These are phyloP conservation scores for Penaeus indicus DNA, from an alignment of 1,140 invertebrate species.

Conservation along the genomic window DNA sequence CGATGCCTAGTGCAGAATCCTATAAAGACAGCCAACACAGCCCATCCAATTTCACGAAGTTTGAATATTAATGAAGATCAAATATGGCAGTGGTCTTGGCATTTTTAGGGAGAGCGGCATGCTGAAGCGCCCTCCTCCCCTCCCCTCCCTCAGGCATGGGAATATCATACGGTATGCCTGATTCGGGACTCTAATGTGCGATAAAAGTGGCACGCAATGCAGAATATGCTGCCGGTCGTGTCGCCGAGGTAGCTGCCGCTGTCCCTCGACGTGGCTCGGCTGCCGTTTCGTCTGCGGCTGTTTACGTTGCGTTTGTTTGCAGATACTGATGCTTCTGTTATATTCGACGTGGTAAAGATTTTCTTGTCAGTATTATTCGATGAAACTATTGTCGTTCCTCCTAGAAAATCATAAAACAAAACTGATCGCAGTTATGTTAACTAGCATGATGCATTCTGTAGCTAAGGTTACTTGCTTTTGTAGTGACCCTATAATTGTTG, in stretches of 20 bases:
- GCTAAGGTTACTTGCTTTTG: too few species aligned
- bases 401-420: too few species aligned
- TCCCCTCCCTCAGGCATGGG: neutral
- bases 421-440: too few species aligned
- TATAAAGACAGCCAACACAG: constrained; percentile 6
- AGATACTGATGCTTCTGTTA: neutral
- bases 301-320: neutral
- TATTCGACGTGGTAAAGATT: too few species aligned
- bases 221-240: constrained; percentile 25
- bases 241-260: neutral
- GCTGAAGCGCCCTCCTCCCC: neutral
- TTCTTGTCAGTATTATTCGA: too few species aligned
- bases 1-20: too few species aligned
- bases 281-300: neutral
- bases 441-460: too few species aligned
- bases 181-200: constrained; percentile 16
- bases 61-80: constrained; percentile 47
- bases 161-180: constrained; percentile 30
- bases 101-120: constrained; percentile 2
- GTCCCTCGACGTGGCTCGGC: neutral
- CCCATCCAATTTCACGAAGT: constrained; percentile 49
- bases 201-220: constrained; percentile 46
- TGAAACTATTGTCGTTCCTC: too few species aligned
- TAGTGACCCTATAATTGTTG: too few species aligned
- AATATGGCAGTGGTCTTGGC: constrained; percentile 42